Evolutionary conservation across 1,140 invertebrate genomes (phyloP).

Genomic region (Calephelis virginiensis): DNA sequence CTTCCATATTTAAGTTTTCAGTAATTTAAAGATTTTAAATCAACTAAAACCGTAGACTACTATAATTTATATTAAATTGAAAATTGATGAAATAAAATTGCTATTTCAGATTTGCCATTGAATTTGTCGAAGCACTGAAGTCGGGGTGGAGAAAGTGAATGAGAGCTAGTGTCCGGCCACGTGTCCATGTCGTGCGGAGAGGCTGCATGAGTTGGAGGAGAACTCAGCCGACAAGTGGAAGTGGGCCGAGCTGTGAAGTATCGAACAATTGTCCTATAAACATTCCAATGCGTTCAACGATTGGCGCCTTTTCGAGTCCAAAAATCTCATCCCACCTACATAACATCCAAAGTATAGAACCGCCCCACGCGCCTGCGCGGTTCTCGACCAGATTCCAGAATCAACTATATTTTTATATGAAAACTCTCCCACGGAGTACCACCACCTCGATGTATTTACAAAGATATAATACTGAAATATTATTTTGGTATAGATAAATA

Average conservation of each 20-base stretch:
- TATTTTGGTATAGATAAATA: conserved; percentile 62
- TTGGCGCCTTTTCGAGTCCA: conserved; percentile 61
- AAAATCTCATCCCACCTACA: conserved; percentile 69
- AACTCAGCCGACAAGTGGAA: not conserved
- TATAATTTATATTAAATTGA: no score
- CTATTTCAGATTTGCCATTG: conserved; percentile 74
- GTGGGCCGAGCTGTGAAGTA: conserved; percentile 16
- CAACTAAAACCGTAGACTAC: no score
- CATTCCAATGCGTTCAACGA: conserved; percentile 67
- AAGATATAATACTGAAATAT: conserved; percentile 68
- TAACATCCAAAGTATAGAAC: conserved; percentile 36
- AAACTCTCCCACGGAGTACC: conserved; percentile 54
- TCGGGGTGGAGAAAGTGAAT: conserved; percentile 29
- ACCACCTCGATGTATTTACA: conserved; percentile 67
- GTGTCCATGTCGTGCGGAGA: not conserved
- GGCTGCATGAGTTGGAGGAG: conserved; percentile 27
- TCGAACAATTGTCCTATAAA: conserved; percentile 40
- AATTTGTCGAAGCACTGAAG: conserved; percentile 76
- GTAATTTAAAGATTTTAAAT: no score
- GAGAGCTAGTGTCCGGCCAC: not conserved
- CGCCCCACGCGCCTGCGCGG: conserved; percentile 25
- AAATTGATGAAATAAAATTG: no score
- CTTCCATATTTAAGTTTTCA: no score
- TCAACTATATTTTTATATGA: conserved; percentile 71
- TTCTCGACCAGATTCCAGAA: conserved; percentile 29